Conservation (phyloP, 2,888 invertebrate genomes). For the Opisthograptis luteolata region DNA sequence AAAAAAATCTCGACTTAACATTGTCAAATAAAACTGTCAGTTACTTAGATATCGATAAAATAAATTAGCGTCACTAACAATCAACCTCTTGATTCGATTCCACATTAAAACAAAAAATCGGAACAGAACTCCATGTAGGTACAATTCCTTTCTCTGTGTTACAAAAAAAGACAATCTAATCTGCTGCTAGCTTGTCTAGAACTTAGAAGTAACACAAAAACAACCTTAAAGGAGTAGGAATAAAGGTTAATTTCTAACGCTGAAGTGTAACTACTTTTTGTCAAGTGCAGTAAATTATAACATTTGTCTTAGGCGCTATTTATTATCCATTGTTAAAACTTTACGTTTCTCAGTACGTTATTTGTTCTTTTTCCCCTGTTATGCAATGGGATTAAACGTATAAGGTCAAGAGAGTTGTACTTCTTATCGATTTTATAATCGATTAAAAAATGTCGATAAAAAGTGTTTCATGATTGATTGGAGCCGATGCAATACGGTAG, state of each 20-base stretch:
- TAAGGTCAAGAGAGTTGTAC: slow-evolving; percentile 46
- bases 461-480: slow-evolving; percentile 48
- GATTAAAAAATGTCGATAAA: slow-evolving; percentile 38
- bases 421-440: slow-evolving; percentile 44
- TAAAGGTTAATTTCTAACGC: slow-evolving; percentile 8
- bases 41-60: slow-evolving; percentile 18
- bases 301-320: slow-evolving; percentile 73
- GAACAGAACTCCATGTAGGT: slow-evolving; percentile 49
- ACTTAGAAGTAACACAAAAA: slow-evolving; percentile 10
- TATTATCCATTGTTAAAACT: slow-evolving; percentile 66
- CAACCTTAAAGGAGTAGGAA: slow-evolving; percentile 12
- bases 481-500: slow-evolving; percentile 30
- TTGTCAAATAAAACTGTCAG: neutral
- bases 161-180: slow-evolving; percentile 62
- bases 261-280: slow-evolving; percentile 10
- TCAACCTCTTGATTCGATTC: slow-evolving; percentile 64
- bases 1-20: no score
- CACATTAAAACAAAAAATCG: slow-evolving; percentile 63
- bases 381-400: slow-evolving; percentile 52
- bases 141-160: slow-evolving; percentile 54
- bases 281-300: slow-evolving; percentile 65
- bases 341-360: slow-evolving; percentile 34
- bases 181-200: slow-evolving; percentile 23
- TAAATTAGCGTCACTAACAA: slow-evolving; percentile 43
- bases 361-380: slow-evolving; percentile 42